Evolutionary conservation across 64 coral and sea anemone species (phyloP), one percentile per base, ranked within the genome.

Genomic region (Pocillopora verrucosa): DNA sequence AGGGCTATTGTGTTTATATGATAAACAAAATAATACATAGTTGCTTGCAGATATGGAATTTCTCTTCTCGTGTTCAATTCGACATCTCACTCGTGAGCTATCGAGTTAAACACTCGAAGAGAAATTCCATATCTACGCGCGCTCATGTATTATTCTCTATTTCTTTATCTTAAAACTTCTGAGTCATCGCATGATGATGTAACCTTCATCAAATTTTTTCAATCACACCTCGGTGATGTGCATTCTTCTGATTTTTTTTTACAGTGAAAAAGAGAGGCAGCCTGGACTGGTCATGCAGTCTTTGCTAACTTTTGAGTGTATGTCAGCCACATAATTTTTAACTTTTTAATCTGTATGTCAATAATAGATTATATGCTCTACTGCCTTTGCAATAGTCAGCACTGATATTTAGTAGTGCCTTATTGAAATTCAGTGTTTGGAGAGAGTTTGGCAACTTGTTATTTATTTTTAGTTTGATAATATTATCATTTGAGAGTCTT

Each of bases 201-300:
- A 57, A 35, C 17, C 11, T 15, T 56, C 69, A 69, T 69, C 56
- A 84, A 4, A 9, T 51, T 68, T 22, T 84, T 69, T 30, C 67
- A 20, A 37, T 36, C 36, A 69, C 30, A 7, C 69, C n/a, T 56
- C 67, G 51, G 81, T 67, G 61, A 51, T 84, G 25, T 60, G 84
- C 38, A 15, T 58, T 63, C 62, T 41, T 62, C 16, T 22, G 30
- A 30, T 30, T 30, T 30, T 30, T 30, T 77, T 87, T 59, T 65
- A 72, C 91, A 13, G 25, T 87, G 61, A 70, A 98, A 93, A 98
- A 65, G 51, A 84, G 56, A 84, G 36, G 45, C 19, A 69, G 17
- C 6, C 19, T 20, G 10, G 4, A 2, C 15, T 1, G 14, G 20
- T 15, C 35, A 20, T 19, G 45, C 14, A 20, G 51, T 69, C 63